Base-by-base conservation (phyloP, 2,888 invertebrate genomes). In the Machimus atricapillus region DNA sequence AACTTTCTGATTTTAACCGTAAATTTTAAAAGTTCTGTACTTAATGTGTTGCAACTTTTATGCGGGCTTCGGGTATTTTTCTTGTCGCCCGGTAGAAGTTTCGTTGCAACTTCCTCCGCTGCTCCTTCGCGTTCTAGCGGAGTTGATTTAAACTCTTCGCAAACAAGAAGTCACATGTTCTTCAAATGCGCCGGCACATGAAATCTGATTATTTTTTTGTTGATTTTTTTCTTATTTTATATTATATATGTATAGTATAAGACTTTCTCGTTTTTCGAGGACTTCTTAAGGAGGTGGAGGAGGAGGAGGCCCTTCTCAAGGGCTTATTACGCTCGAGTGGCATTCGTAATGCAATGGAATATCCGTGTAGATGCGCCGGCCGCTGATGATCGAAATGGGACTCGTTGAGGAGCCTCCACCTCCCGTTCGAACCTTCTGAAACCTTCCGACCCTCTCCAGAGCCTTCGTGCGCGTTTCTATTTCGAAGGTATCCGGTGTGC, bases 1-100 rank as follows among this genome's bases (percentile, higher is more conserved):
- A 87, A 86, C 82, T 87, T 87, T 82, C 74, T 74, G 66, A 82
- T 87, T 87, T 86, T 82, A 87, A 87, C 87, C 86, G 76, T 87
- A 87, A 87, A 87, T 87, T 83, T 87, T 77, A 77, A 85, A 85
- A 83, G 40, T 87, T 83, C 77, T 9, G 73, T 81, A 87, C 87
- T 87, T 87, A 87, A 86, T 79, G 86, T 86, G 86, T 81, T 86
- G 86, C 79, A 86, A 79, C 66, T 86, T 86, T 58, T 40, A 66
- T 86, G 58, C 86, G 81, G 86, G 66, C 86, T 78, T 2, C 46
- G 46, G 40, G 14, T 74, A 46, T 85, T 85, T 83, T 43, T 31
- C 46, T 74, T 43, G n/a, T 85, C 74, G 74, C 43, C 74, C 56
- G 2, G 46, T 27, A 31, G 85, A 74, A 37, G 43, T 85, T 85